Evolutionary conservation across 1,140 invertebrate genomes (phyloP).

Genomic region (Cardiocondyla obscurior): DNA sequence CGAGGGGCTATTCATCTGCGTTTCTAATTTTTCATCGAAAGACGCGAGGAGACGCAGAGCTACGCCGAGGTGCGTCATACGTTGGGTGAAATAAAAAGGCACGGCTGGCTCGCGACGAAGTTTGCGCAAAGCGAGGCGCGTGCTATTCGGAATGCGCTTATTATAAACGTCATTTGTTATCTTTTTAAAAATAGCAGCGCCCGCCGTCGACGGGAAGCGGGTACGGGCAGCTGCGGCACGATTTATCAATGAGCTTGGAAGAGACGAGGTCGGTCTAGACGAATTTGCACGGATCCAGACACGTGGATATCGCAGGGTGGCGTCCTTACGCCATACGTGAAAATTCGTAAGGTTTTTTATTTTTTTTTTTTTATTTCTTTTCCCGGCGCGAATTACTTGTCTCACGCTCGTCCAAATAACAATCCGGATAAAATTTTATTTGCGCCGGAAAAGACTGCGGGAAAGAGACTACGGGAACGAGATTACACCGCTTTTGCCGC

Average conservation of each 20-base stretch:
- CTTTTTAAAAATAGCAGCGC: slow-evolving; percentile 76
- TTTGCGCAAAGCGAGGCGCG: slow-evolving; percentile 29
- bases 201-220: slow-evolving; percentile 4
- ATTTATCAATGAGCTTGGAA: slow-evolving; percentile 72
- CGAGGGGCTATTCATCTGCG: not conserved
- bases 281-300: not conserved
- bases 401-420: slow-evolving; percentile 27
- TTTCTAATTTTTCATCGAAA: slow-evolving; percentile 30
- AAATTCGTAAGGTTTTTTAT: not conserved
- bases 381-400: slow-evolving; percentile 19
- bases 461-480: slow-evolving; percentile 18
- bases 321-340: not conserved
- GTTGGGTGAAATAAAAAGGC: slow-evolving; percentile 53
- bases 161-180: slow-evolving; percentile 79
- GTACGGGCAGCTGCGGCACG: slow-evolving; percentile 41
- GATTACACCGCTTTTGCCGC: slow-evolving; percentile 37
- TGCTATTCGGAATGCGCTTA: slow-evolving; percentile 71
- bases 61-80: not conserved
- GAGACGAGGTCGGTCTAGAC: slow-evolving; percentile 61
- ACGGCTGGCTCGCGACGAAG: slow-evolving; percentile 39
- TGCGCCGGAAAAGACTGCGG: not conserved
- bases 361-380: too few relatives aligned
- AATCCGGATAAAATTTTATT: slow-evolving; percentile 43
- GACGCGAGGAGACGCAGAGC: not conserved
- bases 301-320: too few relatives aligned